Evolutionary conservation across 2,797 vertebrate species (phyloP), one percentile per base, ranked within the genome.

Genomic region (Brotula barbata): DNA sequence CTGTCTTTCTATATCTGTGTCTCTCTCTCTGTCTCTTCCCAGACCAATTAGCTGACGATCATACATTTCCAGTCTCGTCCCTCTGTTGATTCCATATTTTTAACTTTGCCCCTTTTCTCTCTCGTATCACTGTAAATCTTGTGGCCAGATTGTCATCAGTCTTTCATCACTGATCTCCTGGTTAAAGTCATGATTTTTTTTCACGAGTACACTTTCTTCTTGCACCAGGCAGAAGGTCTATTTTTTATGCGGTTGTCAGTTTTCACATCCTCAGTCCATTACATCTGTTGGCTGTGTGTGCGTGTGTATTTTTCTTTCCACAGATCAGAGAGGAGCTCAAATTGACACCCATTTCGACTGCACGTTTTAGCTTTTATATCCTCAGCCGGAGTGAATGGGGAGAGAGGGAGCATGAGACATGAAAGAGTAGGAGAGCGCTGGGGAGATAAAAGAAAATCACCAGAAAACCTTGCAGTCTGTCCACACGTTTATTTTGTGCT

Each of bases 401-500:
- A 78, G 81, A 73, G 75, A 33, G 31, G 9, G 31, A 43, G 44
- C 63, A 57, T 73, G 75, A 76, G 80, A 85, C 83, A 82, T 84
- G 81, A 87, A 84, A 87, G 83, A 82, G 73, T 37, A 7, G 51
- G 60, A 71, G 73, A 81, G 82, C 72, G 57, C 61, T 16, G 41
- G 16, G 50, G 68, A 85, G 77, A 85, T 82, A 81, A 84, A 84
- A 87, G 67, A 79, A 71, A 76, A 69, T 71, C 74, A 63, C 44
- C 56, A 50, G 71, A 70, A 75, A 81, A 70, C 46, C 65, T 64
- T 15, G 39, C 71, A 69, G 75, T 80, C 85, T 77, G 80, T 85
- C 83, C 65, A 49, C 77, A 67, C 69, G 64, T 84, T 90, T 86
- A 85, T 90, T 90, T 92, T 90, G 75, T 90, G 89, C 87, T 89